These are phyloP conservation scores for Anisognathus igniventris DNA, from an alignment of 2,797 vertebrate genomes.

Conservation along the genomic window DNA sequence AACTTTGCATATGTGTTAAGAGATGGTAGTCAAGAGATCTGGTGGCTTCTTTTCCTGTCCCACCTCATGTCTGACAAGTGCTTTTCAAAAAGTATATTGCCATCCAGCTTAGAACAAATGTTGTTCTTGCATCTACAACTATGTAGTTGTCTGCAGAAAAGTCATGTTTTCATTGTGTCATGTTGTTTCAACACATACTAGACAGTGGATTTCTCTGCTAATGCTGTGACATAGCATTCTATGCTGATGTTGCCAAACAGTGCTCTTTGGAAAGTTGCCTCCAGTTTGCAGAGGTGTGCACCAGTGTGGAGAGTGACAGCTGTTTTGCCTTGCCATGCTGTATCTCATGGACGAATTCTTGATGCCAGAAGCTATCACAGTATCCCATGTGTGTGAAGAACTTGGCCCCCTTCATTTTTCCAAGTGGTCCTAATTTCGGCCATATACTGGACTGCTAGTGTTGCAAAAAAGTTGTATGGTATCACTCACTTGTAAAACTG, in stretches of 20 bases:
- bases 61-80: neutral
- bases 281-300: neutral
- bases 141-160: neutral
- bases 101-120: neutral
- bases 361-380: neutral
- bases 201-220: neutral
- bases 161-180: neutral
- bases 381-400: neutral
- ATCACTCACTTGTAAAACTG: neutral
- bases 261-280: neutral
- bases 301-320: accelerated
- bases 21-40: neutral
- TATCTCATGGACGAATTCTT: neutral
- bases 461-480: neutral
- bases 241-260: neutral
- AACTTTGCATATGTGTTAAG: neutral
- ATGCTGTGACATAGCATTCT: accelerated
- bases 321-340: neutral
- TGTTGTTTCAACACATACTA: neutral
- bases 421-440: neutral
- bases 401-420: neutral
- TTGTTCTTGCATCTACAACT: neutral
- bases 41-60: neutral
- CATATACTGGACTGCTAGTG: neutral
- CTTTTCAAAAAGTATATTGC: neutral